These are phyloP conservation scores for Hydrochoerus hydrochaeris DNA, from an alignment of 2,113 vertebrate genomes.

Conservation along the genomic window DNA sequence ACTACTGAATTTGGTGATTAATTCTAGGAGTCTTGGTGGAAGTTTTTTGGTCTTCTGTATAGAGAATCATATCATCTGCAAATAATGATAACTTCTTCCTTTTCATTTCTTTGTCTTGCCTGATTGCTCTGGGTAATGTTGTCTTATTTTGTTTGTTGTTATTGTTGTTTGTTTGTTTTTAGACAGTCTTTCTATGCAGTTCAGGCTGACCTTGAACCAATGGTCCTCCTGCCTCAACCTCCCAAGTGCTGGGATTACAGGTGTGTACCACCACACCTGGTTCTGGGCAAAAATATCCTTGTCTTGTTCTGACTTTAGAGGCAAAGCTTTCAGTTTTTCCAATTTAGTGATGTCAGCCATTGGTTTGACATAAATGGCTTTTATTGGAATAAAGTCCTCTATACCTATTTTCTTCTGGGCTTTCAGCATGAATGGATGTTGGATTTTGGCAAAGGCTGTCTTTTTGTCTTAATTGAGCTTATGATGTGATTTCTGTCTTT, in stretches of 20 bases:
- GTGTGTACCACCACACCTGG: background rate
- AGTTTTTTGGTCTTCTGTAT: background rate
- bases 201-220: background rate
- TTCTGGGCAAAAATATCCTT: background rate
- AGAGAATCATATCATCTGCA: background rate
- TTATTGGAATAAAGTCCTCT: background rate
- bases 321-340: background rate
- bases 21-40: background rate
- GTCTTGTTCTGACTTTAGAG: background rate
- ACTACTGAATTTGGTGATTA: background rate
- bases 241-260: background rate
- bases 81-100: background rate
- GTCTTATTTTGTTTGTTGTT: too few species aligned
- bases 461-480: background rate
- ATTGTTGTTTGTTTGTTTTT: background rate
- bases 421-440: background rate
- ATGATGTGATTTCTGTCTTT: background rate
- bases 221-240: background rate
- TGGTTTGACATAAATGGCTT: background rate
- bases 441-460: background rate
- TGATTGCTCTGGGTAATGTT: background rate
- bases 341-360: background rate
- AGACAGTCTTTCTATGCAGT: background rate
- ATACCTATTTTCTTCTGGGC: background rate
- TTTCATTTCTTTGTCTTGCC: background rate